Percentiles rank a stretch among this genome's conserved stretches.
phyloP scores from a whole-genome alignment of 2,113 vertebrate species.

The Gila orcuttii region DNA sequence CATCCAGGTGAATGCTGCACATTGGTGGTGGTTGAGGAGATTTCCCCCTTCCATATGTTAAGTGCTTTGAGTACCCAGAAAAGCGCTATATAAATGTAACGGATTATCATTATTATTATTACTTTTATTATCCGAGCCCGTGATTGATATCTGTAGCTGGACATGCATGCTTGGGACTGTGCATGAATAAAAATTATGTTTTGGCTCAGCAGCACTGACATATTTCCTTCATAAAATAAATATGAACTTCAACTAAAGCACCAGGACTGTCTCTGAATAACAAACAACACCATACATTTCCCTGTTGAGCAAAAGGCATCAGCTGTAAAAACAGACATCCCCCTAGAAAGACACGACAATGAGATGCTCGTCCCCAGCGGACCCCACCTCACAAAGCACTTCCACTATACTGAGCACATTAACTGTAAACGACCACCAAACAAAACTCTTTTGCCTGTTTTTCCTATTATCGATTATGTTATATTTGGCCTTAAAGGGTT shows the following conservation, averaged over 20 bases:
- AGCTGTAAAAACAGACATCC: slow-evolving; percentile 80
- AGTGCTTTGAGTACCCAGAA: too few relatives aligned
- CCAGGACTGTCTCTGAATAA: slow-evolving; percentile 75
- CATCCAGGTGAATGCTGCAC: too few relatives aligned
- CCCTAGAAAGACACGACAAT: slow-evolving; percentile 71
- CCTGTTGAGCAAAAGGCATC: slow-evolving; percentile 76
- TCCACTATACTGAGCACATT: not conserved
- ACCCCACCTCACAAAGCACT: slow-evolving; percentile 10
- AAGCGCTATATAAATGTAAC: not conserved
- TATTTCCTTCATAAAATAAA: slow-evolving; percentile 81
- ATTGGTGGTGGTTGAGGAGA: too few relatives aligned
- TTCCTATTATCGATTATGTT: not conserved
- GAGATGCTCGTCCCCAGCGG: slow-evolving; percentile 51
- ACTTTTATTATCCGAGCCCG: too few relatives aligned
- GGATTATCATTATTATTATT: not conserved
- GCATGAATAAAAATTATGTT: slow-evolving; percentile 53
- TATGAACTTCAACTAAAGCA: slow-evolving; percentile 75
- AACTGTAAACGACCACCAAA: not conserved
- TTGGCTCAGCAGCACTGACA: slow-evolving; percentile 68
- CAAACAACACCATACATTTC: slow-evolving; percentile 78
- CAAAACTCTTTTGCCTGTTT: not conserved
- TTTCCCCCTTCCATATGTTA: too few relatives aligned
- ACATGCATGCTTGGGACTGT: slow-evolving; percentile 45
- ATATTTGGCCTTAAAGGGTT: too few relatives aligned
- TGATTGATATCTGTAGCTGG: slow-evolving; percentile 7